Evolutionary conservation across 2,797 vertebrate species (phyloP).

Genomic region (Sciaenops ocellatus): DNA sequence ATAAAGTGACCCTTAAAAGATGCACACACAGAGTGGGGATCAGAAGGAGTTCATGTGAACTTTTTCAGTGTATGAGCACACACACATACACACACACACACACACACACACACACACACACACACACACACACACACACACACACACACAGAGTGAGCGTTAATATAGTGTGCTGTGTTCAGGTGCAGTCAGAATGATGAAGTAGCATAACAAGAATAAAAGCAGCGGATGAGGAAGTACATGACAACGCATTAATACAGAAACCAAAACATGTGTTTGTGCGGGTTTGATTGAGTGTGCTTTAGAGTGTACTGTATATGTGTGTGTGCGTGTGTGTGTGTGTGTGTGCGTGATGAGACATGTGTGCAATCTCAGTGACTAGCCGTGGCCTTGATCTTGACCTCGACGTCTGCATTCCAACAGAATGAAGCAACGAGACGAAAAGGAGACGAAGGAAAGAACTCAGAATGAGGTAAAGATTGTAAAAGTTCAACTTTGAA

Average conservation of each 20-base stretch:
- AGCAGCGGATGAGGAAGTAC: slow-evolving; percentile 68
- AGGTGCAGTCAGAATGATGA: slow-evolving; percentile 72
- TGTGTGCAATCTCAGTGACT: slow-evolving; percentile 20
- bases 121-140: slow-evolving; percentile 16
- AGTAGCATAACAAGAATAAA: slow-evolving; percentile 62
- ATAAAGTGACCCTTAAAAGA: background rate
- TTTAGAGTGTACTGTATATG: slow-evolving; percentile 17
- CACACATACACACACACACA: background rate
- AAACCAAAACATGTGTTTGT: slow-evolving; percentile 57
- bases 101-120: slow-evolving; percentile 20
- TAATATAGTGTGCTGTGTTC: slow-evolving; percentile 41
- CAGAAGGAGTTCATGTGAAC: background rate
- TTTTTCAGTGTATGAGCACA: background rate
- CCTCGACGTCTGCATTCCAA: slow-evolving; percentile 65
- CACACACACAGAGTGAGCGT: background rate
- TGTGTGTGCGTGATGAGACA: background rate
- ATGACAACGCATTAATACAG: slow-evolving; percentile 73
- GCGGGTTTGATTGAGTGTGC: slow-evolving; percentile 19
- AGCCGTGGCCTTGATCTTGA: slow-evolving; percentile 35
- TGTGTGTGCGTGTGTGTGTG: slow-evolving; percentile 37
- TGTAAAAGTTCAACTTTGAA: background rate
- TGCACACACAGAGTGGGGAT: background rate
- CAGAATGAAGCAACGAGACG: slow-evolving; percentile 48
- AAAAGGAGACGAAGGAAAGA: slow-evolving; percentile 16
- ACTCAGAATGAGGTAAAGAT: slow-evolving; percentile 18